phyloP scores from a whole-genome alignment of 2,113 vertebrate species.

The Chrysochloris asiatica region DNA sequence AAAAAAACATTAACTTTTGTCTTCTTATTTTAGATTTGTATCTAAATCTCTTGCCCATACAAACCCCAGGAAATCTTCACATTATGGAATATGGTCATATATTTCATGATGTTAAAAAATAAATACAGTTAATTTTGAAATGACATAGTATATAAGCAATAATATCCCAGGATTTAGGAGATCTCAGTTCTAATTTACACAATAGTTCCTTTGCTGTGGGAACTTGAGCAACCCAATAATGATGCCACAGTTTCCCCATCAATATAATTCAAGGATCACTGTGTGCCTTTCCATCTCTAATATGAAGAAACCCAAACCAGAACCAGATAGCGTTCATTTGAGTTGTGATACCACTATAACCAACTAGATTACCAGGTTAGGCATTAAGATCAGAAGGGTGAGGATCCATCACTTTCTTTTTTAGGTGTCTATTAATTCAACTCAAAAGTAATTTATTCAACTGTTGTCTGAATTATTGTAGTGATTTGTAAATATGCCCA shows the following conservation, averaged over 20 bases:
- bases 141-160: neutral
- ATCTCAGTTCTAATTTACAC: neutral
- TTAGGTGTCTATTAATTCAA: neutral
- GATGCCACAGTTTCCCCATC: neutral
- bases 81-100: neutral
- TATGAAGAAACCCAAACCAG: neutral
- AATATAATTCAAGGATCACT: neutral
- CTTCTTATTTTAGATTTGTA: conserved; percentile 15
- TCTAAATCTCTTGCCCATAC: conserved; percentile 12
- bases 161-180: neutral
- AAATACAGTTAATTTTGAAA: conserved; percentile 1
- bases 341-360: neutral
- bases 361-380: neutral
- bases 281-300: neutral
- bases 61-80: conserved; percentile 9
- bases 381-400: neutral
- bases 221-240: neutral
- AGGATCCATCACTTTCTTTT: neutral
- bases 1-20: neutral
- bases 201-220: neutral
- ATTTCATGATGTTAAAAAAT: neutral
- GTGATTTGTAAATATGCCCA: neutral
- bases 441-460: conserved; percentile 13
- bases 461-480: neutral
- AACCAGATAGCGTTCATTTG: neutral